phyloP scores from a whole-genome alignment of 2,797 vertebrate species.

The Perodicticus potto region DNA sequence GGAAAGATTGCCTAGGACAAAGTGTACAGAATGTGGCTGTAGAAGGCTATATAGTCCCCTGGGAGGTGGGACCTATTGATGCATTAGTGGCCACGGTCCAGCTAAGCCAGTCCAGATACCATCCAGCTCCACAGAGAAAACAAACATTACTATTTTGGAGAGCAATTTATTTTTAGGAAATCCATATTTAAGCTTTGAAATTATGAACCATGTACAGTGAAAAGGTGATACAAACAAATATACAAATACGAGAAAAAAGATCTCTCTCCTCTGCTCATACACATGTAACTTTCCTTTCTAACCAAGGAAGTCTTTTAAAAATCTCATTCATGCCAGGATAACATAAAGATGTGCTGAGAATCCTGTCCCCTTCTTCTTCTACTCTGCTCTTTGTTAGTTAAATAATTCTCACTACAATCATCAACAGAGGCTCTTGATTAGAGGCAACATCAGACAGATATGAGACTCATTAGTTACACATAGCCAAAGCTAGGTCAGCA shows the following conservation, averaged over 20 bases:
- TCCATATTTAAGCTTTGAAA: slow-evolving; percentile 46
- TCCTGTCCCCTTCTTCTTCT: background rate
- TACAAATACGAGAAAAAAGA: slow-evolving; percentile 28
- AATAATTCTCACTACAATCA: slow-evolving; percentile 7
- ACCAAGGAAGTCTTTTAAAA: slow-evolving; percentile 24
- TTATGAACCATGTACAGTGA: background rate
- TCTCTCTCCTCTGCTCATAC: background rate
- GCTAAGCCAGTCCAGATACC: background rate
- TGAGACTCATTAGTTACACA: background rate
- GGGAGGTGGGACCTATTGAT: background rate
- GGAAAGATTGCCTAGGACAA: background rate
- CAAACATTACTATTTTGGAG: background rate
- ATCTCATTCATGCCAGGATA: background rate
- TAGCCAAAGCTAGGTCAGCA: background rate
- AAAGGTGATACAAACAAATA: slow-evolving; percentile 5
- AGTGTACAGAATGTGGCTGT: background rate
- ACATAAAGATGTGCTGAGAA: background rate
- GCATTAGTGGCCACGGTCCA: background rate
- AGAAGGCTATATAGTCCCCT: background rate
- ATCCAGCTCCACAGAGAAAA: background rate
- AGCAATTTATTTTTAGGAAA: slow-evolving; percentile 44
- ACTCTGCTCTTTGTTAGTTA: background rate
- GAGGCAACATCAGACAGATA: slow-evolving; percentile 45
- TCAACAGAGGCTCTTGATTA: background rate
- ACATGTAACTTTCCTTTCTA: background rate